These are phyloP conservation scores for Globodera ellingtonae DNA, from an alignment of 1,140 invertebrate genomes.

Conservation along the genomic window DNA sequence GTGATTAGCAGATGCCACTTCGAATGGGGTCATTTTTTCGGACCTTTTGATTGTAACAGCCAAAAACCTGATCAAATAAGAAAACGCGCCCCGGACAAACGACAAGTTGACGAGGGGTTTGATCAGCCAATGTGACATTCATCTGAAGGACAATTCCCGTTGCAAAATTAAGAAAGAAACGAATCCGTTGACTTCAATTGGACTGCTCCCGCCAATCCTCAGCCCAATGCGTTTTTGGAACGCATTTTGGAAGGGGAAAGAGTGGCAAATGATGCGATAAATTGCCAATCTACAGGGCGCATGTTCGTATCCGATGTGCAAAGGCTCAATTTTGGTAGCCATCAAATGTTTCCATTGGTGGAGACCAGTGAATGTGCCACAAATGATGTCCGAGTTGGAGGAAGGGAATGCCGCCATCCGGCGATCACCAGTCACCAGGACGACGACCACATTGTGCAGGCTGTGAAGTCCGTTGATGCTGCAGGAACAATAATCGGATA, in stretches of 20 bases:
- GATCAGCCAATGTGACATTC: neutral
- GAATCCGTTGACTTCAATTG: neutral
- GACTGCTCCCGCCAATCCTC: neutral
- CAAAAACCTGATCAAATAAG: constrained; percentile 23
- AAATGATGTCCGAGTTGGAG: neutral
- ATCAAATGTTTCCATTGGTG: neutral
- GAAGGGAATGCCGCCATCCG: neutral
- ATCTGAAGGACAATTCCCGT: constrained; percentile 1
- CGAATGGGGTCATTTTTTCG: neutral
- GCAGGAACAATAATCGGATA: neutral
- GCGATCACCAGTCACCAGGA: neutral
- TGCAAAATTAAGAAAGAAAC: neutral
- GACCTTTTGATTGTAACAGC: neutral
- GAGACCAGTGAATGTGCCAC: neutral
- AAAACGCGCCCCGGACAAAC: constrained; percentile 24
- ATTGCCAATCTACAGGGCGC: constrained; percentile 20
- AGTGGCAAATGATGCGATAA: constrained; percentile 7
- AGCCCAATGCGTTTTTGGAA: neutral
- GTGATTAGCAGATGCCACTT: constrained; percentile 28
- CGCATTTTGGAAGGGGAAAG: neutral
- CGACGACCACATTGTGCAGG: neutral
- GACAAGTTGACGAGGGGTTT: constrained; percentile 2
- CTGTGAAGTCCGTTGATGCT: neutral
- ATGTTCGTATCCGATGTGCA: constrained; percentile 15
- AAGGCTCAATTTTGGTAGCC: neutral